Percentiles rank a stretch among this genome's conserved stretches.
Evolutionary conservation across 2,113 vertebrate species (phyloP).

Genomic region (Grammomys surdaster): DNA sequence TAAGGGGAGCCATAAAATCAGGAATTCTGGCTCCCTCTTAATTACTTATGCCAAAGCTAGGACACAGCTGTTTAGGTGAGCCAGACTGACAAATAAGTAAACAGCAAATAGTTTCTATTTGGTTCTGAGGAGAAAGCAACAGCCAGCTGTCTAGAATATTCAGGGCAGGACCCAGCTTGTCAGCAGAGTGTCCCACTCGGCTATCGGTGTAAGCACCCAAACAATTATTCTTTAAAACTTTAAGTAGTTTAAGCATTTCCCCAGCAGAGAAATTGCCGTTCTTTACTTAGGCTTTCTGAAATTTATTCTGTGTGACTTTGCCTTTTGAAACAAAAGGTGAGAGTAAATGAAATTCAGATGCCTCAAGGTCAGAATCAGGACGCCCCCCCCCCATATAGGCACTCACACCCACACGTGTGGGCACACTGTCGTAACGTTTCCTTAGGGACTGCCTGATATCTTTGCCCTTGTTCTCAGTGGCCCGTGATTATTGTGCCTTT

Average conservation of each 20-base stretch:
- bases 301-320: conserved; percentile 39
- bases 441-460: background rate
- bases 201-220: conserved; percentile 31
- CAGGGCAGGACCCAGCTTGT: background rate
- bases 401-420: background rate
- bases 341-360: conserved; percentile 46
- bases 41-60: background rate
- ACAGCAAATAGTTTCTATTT: conserved; percentile 42
- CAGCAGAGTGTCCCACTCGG: conserved; percentile 43
- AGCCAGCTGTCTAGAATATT: background rate
- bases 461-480: background rate
- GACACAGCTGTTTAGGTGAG: conserved; percentile 11
- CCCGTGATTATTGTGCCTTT: conserved; percentile 30
- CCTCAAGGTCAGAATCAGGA: conserved; percentile 28
- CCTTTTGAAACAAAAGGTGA: conserved; percentile 26
- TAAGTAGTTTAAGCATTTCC: conserved; percentile 33
- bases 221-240: background rate
- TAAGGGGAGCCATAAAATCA: background rate
- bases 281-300: conserved; percentile 41
- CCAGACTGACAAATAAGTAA: background rate
- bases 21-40: background rate
- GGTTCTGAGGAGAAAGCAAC: background rate
- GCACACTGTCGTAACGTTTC: background rate
- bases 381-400: background rate
- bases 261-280: background rate